Evolutionary conservation across 2,113 vertebrate genomes (phyloP).

Genomic region (Ciconia stormi): DNA sequence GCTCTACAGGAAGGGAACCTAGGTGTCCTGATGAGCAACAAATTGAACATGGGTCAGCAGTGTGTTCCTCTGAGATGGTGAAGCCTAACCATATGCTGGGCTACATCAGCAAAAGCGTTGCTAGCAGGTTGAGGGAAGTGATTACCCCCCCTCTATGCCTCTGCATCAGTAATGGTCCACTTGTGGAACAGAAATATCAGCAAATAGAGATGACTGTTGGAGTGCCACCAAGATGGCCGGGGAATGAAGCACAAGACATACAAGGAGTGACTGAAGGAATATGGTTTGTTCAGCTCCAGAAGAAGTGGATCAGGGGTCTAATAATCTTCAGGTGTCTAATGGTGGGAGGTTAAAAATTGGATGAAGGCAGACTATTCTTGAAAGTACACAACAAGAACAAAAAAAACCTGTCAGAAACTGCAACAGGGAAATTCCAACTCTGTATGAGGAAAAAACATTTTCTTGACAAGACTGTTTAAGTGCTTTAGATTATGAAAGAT

Average conservation of each 20-base stretch:
- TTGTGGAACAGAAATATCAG: neutral
- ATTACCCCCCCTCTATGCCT: neutral
- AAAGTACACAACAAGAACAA: neutral
- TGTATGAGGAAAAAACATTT: neutral
- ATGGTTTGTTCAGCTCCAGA: neutral
- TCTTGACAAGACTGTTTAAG: neutral
- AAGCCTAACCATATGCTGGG: neutral
- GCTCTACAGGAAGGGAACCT: neutral
- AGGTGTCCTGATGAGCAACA: neutral
- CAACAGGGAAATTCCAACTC: neutral
- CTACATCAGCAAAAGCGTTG: neutral
- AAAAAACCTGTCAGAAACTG: neutral
- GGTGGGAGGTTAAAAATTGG: neutral
- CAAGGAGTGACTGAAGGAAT: neutral
- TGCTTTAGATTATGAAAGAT: neutral
- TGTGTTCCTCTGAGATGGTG: neutral
- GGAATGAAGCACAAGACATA: neutral
- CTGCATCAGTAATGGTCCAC: neutral
- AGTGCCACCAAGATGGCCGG: neutral
- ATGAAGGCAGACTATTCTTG: neutral
- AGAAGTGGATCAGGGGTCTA: neutral
- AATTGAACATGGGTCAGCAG: neutral
- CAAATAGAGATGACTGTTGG: neutral
- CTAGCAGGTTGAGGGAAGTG: neutral
- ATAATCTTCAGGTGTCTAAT: neutral